Conservation (phyloP, 2,797 vertebrate species). For the Tinamus major region DNA sequence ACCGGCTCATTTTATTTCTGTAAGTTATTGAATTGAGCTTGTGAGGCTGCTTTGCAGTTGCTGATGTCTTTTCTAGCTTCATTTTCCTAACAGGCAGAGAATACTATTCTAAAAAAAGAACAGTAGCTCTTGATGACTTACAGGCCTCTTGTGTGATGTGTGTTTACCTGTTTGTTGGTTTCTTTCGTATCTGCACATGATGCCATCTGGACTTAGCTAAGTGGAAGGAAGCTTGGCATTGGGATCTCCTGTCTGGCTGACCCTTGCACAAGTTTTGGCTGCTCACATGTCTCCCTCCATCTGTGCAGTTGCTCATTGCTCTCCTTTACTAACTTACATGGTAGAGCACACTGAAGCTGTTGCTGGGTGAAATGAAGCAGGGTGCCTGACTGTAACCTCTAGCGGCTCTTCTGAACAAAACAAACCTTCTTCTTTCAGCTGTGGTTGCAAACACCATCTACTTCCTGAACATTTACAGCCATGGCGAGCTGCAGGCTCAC, state of each 20-base stretch:
- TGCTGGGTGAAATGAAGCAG: not conserved
- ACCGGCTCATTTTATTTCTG: not conserved
- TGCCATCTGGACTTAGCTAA: not conserved
- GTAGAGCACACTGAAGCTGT: not conserved
- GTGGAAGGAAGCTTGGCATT: not conserved
- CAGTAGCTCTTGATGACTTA: not conserved
- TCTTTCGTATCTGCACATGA: not conserved
- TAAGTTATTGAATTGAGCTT: not conserved
- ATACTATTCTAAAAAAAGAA: not conserved
- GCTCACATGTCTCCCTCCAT: not conserved
- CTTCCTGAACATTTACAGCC: conserved; percentile 83
- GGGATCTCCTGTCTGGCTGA: rapidly evolving
- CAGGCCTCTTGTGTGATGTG: not conserved
- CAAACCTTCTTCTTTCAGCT: conserved; percentile 51
- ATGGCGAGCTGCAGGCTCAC: conserved; percentile 78
- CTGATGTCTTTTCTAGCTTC: not conserved
- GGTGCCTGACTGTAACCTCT: not conserved
- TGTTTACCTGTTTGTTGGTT: not conserved
- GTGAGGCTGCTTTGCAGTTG: not conserved
- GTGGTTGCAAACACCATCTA: conserved; percentile 75
- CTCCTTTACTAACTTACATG: rapidly evolving
- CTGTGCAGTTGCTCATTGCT: not conserved
- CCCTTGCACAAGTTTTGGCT: not conserved
- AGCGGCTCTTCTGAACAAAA: not conserved
- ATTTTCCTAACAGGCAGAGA: not conserved